Conservation (phyloP, 2,113 vertebrate species). For the Nothobranchius kuhntae region DNA sequence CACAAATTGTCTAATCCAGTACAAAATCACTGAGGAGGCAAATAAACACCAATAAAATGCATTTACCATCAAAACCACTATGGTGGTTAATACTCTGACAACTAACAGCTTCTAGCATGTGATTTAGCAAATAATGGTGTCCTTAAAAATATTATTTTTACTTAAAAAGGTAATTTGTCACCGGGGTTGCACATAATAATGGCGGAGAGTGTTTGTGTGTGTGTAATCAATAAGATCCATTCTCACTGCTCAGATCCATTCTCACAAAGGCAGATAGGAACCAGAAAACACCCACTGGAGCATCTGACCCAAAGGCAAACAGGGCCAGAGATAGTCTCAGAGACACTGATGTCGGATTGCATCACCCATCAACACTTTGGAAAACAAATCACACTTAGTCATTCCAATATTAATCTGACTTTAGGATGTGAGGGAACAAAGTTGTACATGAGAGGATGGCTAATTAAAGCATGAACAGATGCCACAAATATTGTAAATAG, state of each 20-base stretch:
- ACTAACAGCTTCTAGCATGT: no score
- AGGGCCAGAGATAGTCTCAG: not conserved
- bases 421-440: not conserved
- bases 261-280: constrained; percentile 33
- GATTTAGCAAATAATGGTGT: not conserved
- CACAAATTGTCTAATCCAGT: no score
- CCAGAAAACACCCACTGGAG: constrained; percentile 12
- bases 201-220: constrained; percentile 21
- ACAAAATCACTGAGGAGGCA: no score
- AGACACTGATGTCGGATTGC: constrained; percentile 3
- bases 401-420: not conserved
- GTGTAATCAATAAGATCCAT: constrained; percentile 41
- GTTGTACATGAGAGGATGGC: constrained; percentile 24
- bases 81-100: no score
- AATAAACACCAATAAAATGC: no score
- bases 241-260: constrained; percentile 22
- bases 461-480: constrained; percentile 11
- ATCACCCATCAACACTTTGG: constrained; percentile 6
- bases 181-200: constrained; percentile 13
- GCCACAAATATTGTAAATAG: no score
- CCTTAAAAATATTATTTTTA: not conserved
- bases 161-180: constrained; percentile 2
- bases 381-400: not conserved
- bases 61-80: no score
- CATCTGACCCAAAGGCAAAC: constrained; percentile 11